Conservation (phyloP, 2,888 invertebrate genomes). For the Dynastes hyllus region DNA sequence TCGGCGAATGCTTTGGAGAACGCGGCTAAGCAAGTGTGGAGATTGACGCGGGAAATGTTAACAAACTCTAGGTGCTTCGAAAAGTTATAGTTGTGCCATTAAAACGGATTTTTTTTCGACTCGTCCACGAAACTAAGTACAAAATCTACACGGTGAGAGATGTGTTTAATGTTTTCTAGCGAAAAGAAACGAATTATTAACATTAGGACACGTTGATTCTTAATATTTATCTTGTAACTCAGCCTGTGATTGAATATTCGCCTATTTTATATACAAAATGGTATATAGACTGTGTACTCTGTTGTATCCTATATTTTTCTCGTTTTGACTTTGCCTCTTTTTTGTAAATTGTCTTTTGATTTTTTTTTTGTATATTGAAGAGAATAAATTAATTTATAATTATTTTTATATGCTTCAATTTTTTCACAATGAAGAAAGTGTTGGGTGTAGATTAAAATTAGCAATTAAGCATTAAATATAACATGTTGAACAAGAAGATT, state of each 20-base stretch:
- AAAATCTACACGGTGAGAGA: constrained; percentile 17
- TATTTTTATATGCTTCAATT: constrained; percentile 1
- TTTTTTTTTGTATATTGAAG: constrained; percentile 41
- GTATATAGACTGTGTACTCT: constrained; percentile 38
- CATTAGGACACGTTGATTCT: not conserved
- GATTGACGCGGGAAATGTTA: constrained; percentile 91
- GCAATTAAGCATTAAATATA: no score
- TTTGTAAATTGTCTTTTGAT: constrained; percentile 39
- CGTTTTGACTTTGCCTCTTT: constrained; percentile 4
- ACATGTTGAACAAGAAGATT: no score
- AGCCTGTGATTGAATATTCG: constrained; percentile 58
- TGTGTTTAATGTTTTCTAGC: constrained; percentile 16
- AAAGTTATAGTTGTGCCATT: constrained; percentile 79
- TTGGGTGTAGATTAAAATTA: no score
- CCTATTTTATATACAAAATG: constrained; percentile 40
- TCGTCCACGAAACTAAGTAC: constrained; percentile 48
- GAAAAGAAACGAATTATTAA: constrained; percentile 13
- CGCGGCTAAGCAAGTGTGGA: constrained; percentile 95
- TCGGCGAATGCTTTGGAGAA: constrained; percentile 92
- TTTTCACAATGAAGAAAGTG: not conserved
- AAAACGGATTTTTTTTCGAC: not conserved
- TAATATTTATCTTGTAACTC: constrained; percentile 51
- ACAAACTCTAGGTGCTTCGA: constrained; percentile 94
- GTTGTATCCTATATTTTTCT: constrained; percentile 34
- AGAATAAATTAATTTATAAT: constrained; percentile 48